Evolutionary conservation across 2,797 vertebrate species (phyloP).

Genomic region (Astyanax mexicanus): DNA sequence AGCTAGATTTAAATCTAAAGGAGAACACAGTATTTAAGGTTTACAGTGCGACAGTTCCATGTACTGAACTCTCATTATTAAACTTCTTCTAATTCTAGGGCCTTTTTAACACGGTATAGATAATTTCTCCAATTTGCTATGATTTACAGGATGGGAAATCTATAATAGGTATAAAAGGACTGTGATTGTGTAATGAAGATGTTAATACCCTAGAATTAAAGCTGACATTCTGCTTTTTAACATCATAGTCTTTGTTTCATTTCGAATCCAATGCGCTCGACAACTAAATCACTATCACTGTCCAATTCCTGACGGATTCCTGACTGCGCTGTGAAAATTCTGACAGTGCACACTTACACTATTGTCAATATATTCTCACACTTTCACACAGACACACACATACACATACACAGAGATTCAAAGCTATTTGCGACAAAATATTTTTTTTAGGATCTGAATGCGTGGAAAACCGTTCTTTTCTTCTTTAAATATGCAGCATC

Average conservation of each 20-base stretch:
- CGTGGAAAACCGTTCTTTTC: slow-evolving; percentile 35
- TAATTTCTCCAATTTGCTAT: too few species aligned
- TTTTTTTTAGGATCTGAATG: slow-evolving; percentile 10
- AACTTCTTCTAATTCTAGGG: too few species aligned
- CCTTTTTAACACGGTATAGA: too few species aligned
- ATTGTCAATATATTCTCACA: background rate
- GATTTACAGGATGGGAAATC: too few species aligned
- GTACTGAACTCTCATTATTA: too few species aligned
- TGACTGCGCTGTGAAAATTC: background rate
- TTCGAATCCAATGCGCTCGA: background rate
- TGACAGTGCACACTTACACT: background rate
- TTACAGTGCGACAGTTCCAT: too few species aligned
- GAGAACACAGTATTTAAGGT: too few species aligned
- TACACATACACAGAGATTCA: slow-evolving; percentile 6
- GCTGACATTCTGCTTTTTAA: too few species aligned
- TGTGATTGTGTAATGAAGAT: too few species aligned
- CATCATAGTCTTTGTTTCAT: background rate
- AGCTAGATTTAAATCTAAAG: too few species aligned
- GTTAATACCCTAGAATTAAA: too few species aligned
- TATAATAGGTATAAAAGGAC: too few species aligned
- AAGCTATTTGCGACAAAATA: slow-evolving; percentile 19
- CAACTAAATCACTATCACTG: background rate
- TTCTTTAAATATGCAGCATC: slow-evolving; percentile 51
- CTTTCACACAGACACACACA: slow-evolving; percentile 1
- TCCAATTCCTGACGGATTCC: background rate